Evolutionary conservation across 2,797 vertebrate genomes (phyloP).

Genomic region (Antennarius maculatus): DNA sequence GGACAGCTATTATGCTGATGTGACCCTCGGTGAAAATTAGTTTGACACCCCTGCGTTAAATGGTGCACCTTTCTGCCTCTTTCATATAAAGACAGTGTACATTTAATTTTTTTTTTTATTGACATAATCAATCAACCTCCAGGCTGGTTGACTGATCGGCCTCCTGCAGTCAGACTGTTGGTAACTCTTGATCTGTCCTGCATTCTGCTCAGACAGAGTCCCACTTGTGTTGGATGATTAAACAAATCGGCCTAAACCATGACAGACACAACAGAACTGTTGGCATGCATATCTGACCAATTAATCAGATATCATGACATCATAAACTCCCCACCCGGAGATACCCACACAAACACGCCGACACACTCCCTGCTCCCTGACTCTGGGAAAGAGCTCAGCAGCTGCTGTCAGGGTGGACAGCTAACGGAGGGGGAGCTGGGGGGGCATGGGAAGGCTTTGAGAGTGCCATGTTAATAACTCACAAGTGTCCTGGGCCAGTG

Average conservation of each 20-base stretch:
- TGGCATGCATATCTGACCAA: slow-evolving; percentile 66
- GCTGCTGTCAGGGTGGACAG: slow-evolving; percentile 68
- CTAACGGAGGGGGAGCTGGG: slow-evolving; percentile 39
- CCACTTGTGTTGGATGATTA: slow-evolving; percentile 46
- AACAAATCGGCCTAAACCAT: slow-evolving; percentile 38
- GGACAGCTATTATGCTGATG: too few species aligned
- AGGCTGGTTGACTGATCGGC: background rate
- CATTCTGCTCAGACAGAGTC: slow-evolving; percentile 30
- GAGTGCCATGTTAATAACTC: slow-evolving; percentile 82
- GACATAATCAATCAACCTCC: background rate
- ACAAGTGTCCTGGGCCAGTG: slow-evolving; percentile 75
- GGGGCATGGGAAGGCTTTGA: slow-evolving; percentile 75
- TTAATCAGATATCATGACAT: slow-evolving; percentile 70
- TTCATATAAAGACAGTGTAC: background rate
- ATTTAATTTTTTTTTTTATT: background rate
- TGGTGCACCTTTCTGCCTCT: background rate
- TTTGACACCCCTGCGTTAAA: too few species aligned
- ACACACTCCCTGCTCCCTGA: slow-evolving; percentile 64
- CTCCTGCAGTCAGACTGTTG: background rate
- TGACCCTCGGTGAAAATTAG: too few species aligned
- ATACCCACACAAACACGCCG: slow-evolving; percentile 47
- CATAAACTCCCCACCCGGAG: slow-evolving; percentile 58
- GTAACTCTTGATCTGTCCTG: background rate
- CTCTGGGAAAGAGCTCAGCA: slow-evolving; percentile 73
- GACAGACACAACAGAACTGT: slow-evolving; percentile 64